These are phyloP conservation scores for Sandelia bainsii DNA, from an alignment of 2,797 vertebrate species.

Conservation along the genomic window DNA sequence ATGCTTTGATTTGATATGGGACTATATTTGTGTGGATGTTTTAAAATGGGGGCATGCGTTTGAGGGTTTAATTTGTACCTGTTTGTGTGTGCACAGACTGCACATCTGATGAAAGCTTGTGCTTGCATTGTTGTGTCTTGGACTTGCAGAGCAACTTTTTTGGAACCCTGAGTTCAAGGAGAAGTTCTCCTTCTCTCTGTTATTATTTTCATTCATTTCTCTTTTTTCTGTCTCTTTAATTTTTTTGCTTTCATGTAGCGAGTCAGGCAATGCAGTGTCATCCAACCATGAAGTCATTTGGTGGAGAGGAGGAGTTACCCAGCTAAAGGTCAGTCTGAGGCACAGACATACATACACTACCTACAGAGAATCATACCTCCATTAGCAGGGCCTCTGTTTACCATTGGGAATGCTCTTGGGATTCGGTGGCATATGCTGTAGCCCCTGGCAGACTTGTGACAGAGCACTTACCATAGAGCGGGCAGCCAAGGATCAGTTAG, in stretches of 20 bases:
- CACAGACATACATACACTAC: slow-evolving; percentile 51
- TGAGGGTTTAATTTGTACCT: neutral
- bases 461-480: slow-evolving; percentile 87
- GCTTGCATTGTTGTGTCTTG: neutral
- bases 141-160: neutral
- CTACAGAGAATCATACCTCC: slow-evolving; percentile 69
- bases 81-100: slow-evolving; percentile 14
- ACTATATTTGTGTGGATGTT: neutral
- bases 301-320: slow-evolving; percentile 49
- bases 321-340: slow-evolving; percentile 80
- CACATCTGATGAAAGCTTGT: slow-evolving; percentile 17
- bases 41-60: neutral
- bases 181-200: slow-evolving; percentile 7
- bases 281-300: slow-evolving; percentile 66
- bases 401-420: slow-evolving; percentile 78
- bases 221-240: slow-evolving; percentile 24
- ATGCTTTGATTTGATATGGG: neutral
- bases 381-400: slow-evolving; percentile 86
- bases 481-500: slow-evolving; percentile 79
- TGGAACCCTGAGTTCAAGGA: slow-evolving; percentile 35
- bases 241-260: slow-evolving; percentile 24
- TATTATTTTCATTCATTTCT: slow-evolving; percentile 26
- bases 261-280: slow-evolving; percentile 46
- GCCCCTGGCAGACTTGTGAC: slow-evolving; percentile 86
- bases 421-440: slow-evolving; percentile 87